Conservation (phyloP, 2,888 invertebrate species). For the Melanotus villosus region DNA sequence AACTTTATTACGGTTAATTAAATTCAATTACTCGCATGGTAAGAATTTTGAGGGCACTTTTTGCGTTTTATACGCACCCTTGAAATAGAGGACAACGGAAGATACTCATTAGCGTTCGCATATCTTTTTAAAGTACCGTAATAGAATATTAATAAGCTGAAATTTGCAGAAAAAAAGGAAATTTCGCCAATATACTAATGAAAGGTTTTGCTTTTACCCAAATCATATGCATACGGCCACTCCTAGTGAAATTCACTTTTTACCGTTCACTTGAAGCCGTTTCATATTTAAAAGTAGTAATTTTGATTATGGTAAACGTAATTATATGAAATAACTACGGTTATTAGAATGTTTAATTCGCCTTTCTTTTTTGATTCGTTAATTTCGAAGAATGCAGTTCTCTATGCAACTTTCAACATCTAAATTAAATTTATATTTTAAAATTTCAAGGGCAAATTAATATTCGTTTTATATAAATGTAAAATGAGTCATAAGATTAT, state of each 20-base stretch:
- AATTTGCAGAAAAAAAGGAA: background rate
- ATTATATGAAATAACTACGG: background rate
- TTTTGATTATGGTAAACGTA: background rate
- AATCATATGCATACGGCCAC: background rate
- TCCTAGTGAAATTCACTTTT: constrained; percentile 1
- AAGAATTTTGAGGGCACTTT: constrained; percentile 30
- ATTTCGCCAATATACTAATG: background rate
- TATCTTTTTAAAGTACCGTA: background rate
- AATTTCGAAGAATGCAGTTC: background rate
- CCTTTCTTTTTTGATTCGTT: background rate
- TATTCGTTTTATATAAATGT: too few species aligned
- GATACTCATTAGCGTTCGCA: background rate
- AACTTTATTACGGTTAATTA: constrained; percentile 34
- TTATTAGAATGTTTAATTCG: background rate
- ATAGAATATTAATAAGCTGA: background rate
- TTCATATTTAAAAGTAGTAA: background rate
- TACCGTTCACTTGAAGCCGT: constrained; percentile 5
- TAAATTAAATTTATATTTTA: background rate
- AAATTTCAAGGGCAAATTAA: too few species aligned
- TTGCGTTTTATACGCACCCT: constrained; percentile 8
- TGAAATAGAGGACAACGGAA: constrained; percentile 22
- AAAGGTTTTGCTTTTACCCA: constrained; percentile 8
- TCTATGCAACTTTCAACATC: background rate
- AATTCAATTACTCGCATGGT: constrained; percentile 19
- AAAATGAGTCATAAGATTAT: background rate